These are phyloP conservation scores for Scarus forsteni DNA, from an alignment of 2,797 vertebrate species.

Conservation along the genomic window DNA sequence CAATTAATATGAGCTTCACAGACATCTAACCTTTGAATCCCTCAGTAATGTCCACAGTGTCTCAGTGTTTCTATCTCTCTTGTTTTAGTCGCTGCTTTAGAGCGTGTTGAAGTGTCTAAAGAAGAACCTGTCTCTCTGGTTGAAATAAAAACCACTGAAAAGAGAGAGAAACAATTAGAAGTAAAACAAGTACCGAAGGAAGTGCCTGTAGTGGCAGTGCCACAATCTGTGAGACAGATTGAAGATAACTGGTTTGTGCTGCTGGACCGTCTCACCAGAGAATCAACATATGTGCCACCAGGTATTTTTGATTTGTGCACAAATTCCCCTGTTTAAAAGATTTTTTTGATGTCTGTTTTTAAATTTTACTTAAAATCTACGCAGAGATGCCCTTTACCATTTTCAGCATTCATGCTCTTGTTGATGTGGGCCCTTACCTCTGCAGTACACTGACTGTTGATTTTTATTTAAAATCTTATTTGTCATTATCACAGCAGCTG, in stretches of 20 bases:
- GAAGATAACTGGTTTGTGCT: conserved; percentile 77
- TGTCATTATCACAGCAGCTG: no score
- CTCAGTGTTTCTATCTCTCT: conserved; percentile 38
- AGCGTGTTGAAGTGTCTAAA: conserved; percentile 29
- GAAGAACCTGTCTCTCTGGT: conserved; percentile 25
- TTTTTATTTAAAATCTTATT: no score
- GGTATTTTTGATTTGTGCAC: conserved; percentile 50
- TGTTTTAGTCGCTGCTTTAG: conserved; percentile 40
- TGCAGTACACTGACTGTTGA: no score
- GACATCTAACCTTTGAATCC: conserved; percentile 10
- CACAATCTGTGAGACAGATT: conserved; percentile 22
- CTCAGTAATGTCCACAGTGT: background rate
- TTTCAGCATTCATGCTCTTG: no score
- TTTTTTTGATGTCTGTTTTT: background rate
- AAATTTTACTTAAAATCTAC: background rate
- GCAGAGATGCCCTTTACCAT: background rate
- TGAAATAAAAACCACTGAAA: conserved; percentile 29
- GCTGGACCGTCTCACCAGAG: conserved; percentile 59
- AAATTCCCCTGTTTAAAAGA: background rate
- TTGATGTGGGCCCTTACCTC: no score
- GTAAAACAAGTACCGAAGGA: conserved; percentile 18
- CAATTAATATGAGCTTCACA: conserved; percentile 21
- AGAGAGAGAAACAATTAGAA: conserved; percentile 30
- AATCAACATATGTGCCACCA: conserved; percentile 46
- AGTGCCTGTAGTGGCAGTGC: conserved; percentile 2